A percentile compares a stretch with the other conserved stretches of the same genome.
Evolutionary conservation across 2,888 invertebrate species (phyloP).

Genomic region (Lathronympha strigana): DNA sequence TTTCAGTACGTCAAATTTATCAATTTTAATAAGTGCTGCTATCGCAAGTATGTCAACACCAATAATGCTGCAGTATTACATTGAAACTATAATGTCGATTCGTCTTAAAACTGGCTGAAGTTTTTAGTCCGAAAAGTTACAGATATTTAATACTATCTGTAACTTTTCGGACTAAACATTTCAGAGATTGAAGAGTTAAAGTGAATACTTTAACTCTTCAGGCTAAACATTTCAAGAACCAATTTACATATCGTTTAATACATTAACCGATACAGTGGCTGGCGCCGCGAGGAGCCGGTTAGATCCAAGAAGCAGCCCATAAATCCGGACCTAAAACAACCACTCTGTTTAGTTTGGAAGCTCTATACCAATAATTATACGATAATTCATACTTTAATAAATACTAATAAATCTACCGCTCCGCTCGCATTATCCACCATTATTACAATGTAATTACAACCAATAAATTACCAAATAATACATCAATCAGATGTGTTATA

Average conservation of each 20-base stretch:
- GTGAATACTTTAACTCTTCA: background rate
- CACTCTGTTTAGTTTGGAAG: constrained; percentile 80
- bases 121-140: too few species aligned
- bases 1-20: too few species aligned
- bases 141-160: too few species aligned
- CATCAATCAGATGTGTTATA: constrained; percentile 85
- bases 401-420: constrained; percentile 81
- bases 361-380: constrained; percentile 82
- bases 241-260: constrained; percentile 19
- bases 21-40: too few species aligned
- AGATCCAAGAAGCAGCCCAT: constrained; percentile 77
- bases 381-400: constrained; percentile 84
- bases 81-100: too few species aligned
- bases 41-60: too few species aligned
- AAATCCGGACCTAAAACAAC: constrained; percentile 81
- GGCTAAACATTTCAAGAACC: constrained; percentile 14
- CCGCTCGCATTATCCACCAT: constrained; percentile 76
- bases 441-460: constrained; percentile 83
- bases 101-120: too few species aligned
- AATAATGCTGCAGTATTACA: too few species aligned
- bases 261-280: constrained; percentile 19
- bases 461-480: constrained; percentile 84
- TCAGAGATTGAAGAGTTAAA: too few species aligned
- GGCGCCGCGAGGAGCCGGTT: constrained; percentile 54
- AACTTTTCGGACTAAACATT: too few species aligned